These are phyloP conservation scores for Invenusta paracnida DNA, from an alignment of 2,888 invertebrate species.

Conservation along the genomic window DNA sequence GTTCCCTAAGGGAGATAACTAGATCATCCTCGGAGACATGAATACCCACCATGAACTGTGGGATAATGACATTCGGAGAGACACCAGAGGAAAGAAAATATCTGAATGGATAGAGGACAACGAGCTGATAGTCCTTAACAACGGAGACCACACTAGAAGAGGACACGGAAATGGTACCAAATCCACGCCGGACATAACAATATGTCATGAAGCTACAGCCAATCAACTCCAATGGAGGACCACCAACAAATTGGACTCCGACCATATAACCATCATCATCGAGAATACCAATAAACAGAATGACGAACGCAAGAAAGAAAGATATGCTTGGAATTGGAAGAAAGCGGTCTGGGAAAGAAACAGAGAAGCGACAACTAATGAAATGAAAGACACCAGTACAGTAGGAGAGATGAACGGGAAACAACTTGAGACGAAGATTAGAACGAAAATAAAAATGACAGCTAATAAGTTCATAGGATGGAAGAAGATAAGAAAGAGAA, in stretches of 20 bases:
- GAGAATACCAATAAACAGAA: background rate
- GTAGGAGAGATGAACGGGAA: too few species aligned
- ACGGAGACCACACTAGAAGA: background rate
- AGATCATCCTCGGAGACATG: too few species aligned
- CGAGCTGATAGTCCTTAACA: too few species aligned
- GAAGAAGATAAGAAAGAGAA: background rate
- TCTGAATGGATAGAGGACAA: too few species aligned
- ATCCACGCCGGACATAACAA: background rate
- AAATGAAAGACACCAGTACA: too few species aligned
- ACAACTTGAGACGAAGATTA: background rate
- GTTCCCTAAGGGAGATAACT: too few species aligned
- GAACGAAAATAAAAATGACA: background rate
- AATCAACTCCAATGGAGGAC: background rate
- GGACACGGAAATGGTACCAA: background rate
- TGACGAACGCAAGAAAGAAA: background rate
- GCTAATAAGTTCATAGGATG: background rate
- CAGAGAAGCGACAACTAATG: background rate
- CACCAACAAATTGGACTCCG: background rate
- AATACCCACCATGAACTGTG: too few species aligned
- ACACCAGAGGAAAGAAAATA: too few species aligned
- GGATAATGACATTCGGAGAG: too few species aligned
- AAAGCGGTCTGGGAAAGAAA: too few species aligned
- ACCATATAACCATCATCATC: background rate
- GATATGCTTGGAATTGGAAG: background rate
- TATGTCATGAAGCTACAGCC: background rate